Conservation (phyloP, 2,113 vertebrate genomes). For the Archilochus colubris region DNA sequence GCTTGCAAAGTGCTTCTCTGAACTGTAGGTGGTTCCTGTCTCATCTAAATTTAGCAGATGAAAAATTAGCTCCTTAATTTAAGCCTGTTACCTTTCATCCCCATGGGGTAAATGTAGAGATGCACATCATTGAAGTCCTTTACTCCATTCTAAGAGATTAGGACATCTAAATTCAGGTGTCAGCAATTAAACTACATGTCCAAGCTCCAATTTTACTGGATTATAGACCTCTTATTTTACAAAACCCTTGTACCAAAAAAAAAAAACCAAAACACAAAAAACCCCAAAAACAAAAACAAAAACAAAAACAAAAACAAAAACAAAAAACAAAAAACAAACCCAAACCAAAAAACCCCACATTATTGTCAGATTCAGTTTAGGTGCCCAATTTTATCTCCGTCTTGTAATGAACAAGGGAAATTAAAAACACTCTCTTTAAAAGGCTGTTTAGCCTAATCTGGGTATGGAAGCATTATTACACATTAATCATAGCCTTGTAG, state of each 20-base stretch:
- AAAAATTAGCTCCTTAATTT: slow-evolving; percentile 50
- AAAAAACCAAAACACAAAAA: too few species aligned
- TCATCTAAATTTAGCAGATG: slow-evolving; percentile 6
- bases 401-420: neutral
- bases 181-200: neutral
- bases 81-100: slow-evolving; percentile 7
- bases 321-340: too few species aligned
- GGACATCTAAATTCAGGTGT: neutral
- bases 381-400: neutral
- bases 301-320: too few species aligned
- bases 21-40: neutral
- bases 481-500: neutral
- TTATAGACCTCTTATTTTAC: neutral
- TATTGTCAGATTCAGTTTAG: neutral
- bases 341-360: too few species aligned
- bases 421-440: neutral
- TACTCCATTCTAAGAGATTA: neutral
- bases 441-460: neutral
- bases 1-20: neutral
- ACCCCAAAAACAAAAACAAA: too few species aligned
- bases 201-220: neutral
- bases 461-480: neutral
- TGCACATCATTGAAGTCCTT: neutral
- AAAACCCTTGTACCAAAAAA: neutral
- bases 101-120: neutral